These are phyloP conservation scores for Cavia aperea DNA, from an alignment of 2,113 vertebrate species.

Conservation along the genomic window DNA sequence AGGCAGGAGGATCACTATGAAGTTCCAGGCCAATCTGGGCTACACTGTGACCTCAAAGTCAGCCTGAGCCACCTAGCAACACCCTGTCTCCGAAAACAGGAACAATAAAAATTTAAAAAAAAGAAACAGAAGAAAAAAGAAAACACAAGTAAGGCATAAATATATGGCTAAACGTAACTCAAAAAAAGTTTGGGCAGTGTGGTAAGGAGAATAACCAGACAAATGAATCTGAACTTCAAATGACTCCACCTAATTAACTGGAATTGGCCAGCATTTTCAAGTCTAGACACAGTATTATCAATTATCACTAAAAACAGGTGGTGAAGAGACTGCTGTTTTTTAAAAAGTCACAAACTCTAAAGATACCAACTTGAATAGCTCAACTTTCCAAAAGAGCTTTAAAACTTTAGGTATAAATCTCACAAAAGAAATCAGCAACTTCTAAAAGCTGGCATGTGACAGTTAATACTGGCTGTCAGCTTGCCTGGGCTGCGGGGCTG, in stretches of 20 bases:
- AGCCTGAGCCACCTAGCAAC: not conserved
- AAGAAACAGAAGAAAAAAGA: too few species aligned
- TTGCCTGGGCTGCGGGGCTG: not conserved
- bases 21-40: not conserved
- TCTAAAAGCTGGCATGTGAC: not conserved
- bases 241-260: not conserved
- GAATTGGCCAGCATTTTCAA: not conserved
- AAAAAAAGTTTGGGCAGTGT: not conserved
- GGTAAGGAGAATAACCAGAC: not conserved
- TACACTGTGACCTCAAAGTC: not conserved
- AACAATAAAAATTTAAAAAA: not conserved
- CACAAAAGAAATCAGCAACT: not conserved
- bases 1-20: not conserved
- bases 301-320: not conserved
- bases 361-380: not conserved
- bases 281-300: not conserved
- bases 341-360: not conserved
- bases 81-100: not conserved
- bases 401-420: not conserved
- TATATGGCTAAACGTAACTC: not conserved
- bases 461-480: not conserved
- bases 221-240: not conserved
- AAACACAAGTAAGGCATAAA: not conserved
- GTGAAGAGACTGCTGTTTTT: not conserved
- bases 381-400: conserved; percentile 1